These are phyloP conservation scores for Nixonia krombeini DNA, from an alignment of 1,140 invertebrate genomes.

Conservation along the genomic window DNA sequence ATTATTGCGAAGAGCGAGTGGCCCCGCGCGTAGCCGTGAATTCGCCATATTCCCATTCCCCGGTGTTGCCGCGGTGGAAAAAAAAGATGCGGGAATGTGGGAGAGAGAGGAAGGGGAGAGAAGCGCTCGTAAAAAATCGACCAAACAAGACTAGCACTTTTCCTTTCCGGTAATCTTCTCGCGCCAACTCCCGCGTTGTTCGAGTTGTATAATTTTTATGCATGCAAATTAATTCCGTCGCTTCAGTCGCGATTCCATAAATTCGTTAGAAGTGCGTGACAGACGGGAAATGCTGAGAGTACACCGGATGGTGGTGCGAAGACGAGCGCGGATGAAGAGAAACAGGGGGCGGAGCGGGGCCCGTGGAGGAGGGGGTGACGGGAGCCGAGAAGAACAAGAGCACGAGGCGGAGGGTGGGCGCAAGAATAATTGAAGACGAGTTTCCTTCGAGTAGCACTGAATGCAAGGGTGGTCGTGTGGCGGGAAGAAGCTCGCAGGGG, in stretches of 20 bases:
- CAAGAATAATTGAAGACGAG: slow-evolving; percentile 70
- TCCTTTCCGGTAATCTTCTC: neutral
- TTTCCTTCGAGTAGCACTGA: slow-evolving; percentile 57
- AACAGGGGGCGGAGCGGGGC: slow-evolving; percentile 30
- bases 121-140: too few relatives aligned
- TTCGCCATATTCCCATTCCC: too few relatives aligned
- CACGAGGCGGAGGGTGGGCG: slow-evolving; percentile 47
- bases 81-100: too few relatives aligned
- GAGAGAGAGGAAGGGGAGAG: too few relatives aligned
- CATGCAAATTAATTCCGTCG: slow-evolving; percentile 65
- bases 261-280: slow-evolving; percentile 64
- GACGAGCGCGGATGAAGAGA: slow-evolving; percentile 34
- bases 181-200: neutral
- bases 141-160: too few relatives aligned
- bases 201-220: slow-evolving; percentile 55
- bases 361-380: slow-evolving; percentile 39
- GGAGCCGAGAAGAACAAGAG: slow-evolving; percentile 44
- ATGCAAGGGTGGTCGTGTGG: slow-evolving; percentile 55
- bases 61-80: too few relatives aligned
- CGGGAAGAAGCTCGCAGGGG: slow-evolving; percentile 28
- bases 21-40: too few relatives aligned
- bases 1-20: too few relatives aligned
- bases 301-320: slow-evolving; percentile 61
- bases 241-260: slow-evolving; percentile 63
- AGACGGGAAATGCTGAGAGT: slow-evolving; percentile 57